Evolutionary conservation across 2,797 vertebrate species (phyloP).

Genomic region (Falco novaeseelandiae): DNA sequence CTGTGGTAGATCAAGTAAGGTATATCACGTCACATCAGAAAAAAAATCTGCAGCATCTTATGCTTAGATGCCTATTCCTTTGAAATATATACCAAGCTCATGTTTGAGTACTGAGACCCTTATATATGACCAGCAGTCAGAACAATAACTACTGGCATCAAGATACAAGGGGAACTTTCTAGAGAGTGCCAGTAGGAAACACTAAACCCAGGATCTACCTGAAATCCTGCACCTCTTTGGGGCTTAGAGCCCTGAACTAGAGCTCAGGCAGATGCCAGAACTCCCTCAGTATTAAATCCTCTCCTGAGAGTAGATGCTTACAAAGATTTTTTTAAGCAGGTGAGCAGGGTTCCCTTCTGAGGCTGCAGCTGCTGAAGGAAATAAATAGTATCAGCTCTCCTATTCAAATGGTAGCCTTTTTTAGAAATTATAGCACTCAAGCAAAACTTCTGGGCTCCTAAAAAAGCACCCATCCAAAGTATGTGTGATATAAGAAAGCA

Average conservation of each 20-base stretch:
- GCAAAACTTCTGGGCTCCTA: neutral
- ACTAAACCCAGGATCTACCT: neutral
- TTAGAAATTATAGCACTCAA: neutral
- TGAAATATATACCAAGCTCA: neutral
- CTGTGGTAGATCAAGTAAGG: neutral
- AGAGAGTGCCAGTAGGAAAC: neutral
- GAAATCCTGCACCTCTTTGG: neutral
- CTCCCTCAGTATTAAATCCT: neutral
- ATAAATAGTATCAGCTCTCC: neutral
- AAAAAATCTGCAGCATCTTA: neutral
- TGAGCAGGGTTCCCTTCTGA: neutral
- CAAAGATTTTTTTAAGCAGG: neutral
- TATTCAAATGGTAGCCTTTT: neutral
- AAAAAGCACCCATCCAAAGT: neutral
- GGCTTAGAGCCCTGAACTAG: neutral
- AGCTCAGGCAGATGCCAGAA: neutral
- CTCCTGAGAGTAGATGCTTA: neutral
- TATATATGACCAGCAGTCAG: neutral
- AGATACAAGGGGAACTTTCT: neutral
- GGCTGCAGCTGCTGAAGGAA: neutral
- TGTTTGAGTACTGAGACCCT: neutral
- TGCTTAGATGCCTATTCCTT: neutral
- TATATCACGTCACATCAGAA: neutral
- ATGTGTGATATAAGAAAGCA: neutral
- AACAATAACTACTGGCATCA: neutral